phyloP scores from a whole-genome alignment of 2,113 vertebrate species.

The Archilochus colubris region DNA sequence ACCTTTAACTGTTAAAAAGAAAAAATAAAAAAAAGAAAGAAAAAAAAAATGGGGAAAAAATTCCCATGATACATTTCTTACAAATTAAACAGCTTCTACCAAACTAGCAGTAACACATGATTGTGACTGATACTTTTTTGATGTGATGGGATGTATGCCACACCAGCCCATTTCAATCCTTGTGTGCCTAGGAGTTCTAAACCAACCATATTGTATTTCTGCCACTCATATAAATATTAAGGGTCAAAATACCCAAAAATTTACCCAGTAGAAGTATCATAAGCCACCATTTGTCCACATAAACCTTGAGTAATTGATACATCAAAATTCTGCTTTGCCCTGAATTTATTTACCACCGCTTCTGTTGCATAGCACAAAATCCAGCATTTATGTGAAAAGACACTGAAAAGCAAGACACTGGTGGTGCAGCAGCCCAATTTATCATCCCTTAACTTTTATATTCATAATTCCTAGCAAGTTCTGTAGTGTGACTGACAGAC shows the following conservation, averaged over 20 bases:
- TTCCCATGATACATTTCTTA: background rate
- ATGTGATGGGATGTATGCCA: fast-evolving
- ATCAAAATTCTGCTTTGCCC: background rate
- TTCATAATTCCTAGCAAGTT: background rate
- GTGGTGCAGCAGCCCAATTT: background rate
- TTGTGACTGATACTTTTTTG: background rate
- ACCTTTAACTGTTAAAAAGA: background rate
- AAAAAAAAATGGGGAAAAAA: background rate
- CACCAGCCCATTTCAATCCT: background rate
- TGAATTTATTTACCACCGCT: background rate
- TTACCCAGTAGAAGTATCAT: background rate
- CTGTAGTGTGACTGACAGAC: background rate
- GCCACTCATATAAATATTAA: background rate
- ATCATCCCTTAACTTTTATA: background rate
- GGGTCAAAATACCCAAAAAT: background rate
- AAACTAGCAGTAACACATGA: background rate
- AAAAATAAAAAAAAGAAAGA: background rate
- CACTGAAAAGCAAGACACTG: background rate
- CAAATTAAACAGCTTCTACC: background rate
- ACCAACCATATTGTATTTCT: background rate
- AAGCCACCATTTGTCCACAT: background rate
- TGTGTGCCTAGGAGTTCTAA: background rate
- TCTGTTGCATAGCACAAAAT: background rate
- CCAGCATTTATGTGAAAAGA: background rate
- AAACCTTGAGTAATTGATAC: background rate